Conservation (phyloP, 2,888 invertebrate species). For the Morpho helenor region DNA sequence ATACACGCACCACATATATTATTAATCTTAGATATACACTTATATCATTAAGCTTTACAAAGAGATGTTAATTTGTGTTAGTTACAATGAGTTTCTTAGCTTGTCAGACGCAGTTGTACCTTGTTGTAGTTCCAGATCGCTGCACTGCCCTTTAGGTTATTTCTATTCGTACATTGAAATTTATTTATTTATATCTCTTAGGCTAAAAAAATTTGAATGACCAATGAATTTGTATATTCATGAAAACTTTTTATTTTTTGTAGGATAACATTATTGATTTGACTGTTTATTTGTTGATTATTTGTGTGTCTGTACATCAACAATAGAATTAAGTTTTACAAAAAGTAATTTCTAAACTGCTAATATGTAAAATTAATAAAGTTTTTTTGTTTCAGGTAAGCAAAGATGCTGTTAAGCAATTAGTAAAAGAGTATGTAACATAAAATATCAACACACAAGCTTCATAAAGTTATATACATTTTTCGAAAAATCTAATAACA, state of each 20-base stretch:
- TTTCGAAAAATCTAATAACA: constrained; percentile 10
- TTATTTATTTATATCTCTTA: too few relatives aligned
- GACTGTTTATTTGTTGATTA: too few relatives aligned
- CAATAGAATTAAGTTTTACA: too few relatives aligned
- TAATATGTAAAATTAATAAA: neutral
- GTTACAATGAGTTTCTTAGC: constrained; percentile 65
- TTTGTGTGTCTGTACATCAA: too few relatives aligned
- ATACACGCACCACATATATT: too few relatives aligned
- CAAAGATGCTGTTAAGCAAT: neutral
- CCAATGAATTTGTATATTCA: too few relatives aligned
- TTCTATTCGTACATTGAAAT: constrained; percentile 17
- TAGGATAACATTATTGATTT: too few relatives aligned
- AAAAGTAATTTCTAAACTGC: too few relatives aligned
- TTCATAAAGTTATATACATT: constrained; percentile 6
- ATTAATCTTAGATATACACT: neutral
- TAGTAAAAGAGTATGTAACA: neutral
- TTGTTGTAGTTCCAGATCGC: constrained; percentile 57
- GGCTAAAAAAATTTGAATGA: too few relatives aligned
- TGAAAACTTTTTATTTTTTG: too few relatives aligned
- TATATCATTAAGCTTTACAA: constrained; percentile 16
- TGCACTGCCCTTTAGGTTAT: constrained; percentile 48
- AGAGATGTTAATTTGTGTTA: constrained; percentile 40
- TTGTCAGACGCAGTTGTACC: constrained; percentile 61
- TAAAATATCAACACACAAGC: constrained; percentile 1
- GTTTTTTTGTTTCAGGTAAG: constrained; percentile 19